A percentile compares a stretch with the other conserved stretches of the same genome.
These are phyloP conservation scores for Nibea albiflora DNA, from an alignment of 2,113 vertebrate genomes.

Conservation along the genomic window DNA sequence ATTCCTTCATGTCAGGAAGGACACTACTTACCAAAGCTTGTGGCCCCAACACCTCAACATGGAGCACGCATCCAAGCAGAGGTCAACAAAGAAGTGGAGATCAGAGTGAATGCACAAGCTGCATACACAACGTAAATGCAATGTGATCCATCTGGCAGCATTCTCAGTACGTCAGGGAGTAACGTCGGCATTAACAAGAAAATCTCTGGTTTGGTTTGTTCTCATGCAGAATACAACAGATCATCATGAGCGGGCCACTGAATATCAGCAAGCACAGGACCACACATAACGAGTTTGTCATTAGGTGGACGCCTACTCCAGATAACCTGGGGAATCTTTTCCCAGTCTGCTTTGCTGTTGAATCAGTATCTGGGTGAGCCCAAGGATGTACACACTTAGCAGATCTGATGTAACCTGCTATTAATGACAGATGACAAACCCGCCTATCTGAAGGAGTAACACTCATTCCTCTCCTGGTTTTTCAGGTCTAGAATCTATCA, in stretches of 20 bases:
- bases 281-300: conserved; percentile 45
- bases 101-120: conserved; percentile 70
- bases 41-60: conserved; percentile 70
- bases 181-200: not conserved
- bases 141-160: too few species aligned
- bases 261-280: conserved; percentile 59
- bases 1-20: conserved; percentile 74
- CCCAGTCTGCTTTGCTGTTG: conserved; percentile 77
- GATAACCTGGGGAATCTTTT: conserved; percentile 60
- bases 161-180: not conserved
- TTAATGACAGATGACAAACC: too few species aligned
- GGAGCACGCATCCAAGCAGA: conserved; percentile 52
- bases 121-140: conserved; percentile 54
- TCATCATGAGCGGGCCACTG: conserved; percentile 71
- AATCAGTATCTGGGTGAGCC: conserved; percentile 63
- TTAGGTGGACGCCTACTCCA: conserved; percentile 68
- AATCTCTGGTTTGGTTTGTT: conserved; percentile 15
- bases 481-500: conserved; percentile 69
- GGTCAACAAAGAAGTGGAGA: conserved; percentile 68
- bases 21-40: conserved; percentile 64
- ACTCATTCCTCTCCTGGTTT: not conserved
- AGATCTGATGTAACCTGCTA: too few species aligned
- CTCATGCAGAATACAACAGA: conserved; percentile 55
- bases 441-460: too few species aligned
- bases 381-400: not conserved